Base-by-base conservation (phyloP, 2,888 invertebrate genomes). In the Hirtodrosophila cameraria region DNA sequence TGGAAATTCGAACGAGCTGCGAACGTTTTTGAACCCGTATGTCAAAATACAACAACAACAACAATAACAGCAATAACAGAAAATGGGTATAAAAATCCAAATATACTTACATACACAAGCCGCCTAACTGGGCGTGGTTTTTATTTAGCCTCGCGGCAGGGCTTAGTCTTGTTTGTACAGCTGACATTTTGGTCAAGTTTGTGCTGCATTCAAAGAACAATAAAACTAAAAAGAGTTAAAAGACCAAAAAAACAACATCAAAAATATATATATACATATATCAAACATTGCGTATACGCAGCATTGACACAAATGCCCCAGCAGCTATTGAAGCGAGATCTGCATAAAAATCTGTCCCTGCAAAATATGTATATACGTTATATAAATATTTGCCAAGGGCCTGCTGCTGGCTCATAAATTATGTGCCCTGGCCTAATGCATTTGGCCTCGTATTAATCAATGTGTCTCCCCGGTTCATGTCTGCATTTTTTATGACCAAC, bases 361-460 rank as follows among this genome's bases (percentile, higher is more conserved):
- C 2, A 23, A 23, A 16, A 28, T 23, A 23, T 42, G 25, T 30
- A 35, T 16, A 6, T 25, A 33, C 11, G 8, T 36, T 27, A 16
- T 25, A 12, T 4, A 5, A 25, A 5, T 35, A 28, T 23, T 12
- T 18, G 15, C 31, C 27, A 13, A 8, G 20, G 7, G 18, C 9
- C 38, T 46, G 57, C 41, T 63, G 18, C 9, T 41, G 49, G 57
- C 41, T 63, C 69, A 67, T 82, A 86, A 82, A 86, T 82, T 84
- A 86, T 73, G 46, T 43, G 46, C 16, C 15, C 48, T 75, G 70
- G 78, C 82, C 82, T 82, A 82, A 82, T 86, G 82, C 74, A 84
- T 84, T 86, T 84, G 87, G 68, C 82, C 82, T 81, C 82, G 63
- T 65, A 82, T 82, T 82, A 84, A 82, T 82, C 82, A 82, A 86